Evolutionary conservation across 2,113 vertebrate species (phyloP), one percentile per base, ranked within the genome.

Genomic region (Psilopsiagon aymara): DNA sequence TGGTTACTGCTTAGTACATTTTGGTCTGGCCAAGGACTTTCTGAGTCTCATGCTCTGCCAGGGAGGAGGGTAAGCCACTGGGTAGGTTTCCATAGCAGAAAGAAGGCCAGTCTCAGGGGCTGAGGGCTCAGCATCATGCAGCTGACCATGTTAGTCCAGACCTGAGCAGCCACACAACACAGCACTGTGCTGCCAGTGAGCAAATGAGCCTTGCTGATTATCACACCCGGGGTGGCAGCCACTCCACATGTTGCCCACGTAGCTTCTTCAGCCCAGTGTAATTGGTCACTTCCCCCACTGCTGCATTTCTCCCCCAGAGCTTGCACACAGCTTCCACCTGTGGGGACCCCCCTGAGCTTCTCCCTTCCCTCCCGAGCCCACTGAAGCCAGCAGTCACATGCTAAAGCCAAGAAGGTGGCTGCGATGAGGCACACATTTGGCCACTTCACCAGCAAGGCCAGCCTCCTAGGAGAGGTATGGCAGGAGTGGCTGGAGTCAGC

Each of bases 391-490:
- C 11, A 46, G 43, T 2, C 4, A 0, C 4, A 14, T 63, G 15
- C 31, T 1, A 1, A 18, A 88, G 59, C 25, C n/a, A 23, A 46
- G 82, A 21, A 59, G 19, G 8, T 33, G 31, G 37, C 57, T 21
- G 41, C 31, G 47, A 39, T 0, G 0, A 64, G 27, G 27, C 29
- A 13, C 0, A 1, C 0, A 1, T 13, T n/a, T 1, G 0, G 41
- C 35, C 64, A 69, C 37, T 10, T 69, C 66, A 33, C 44, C 16
- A 19, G 44, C 3, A 2, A 33, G 27, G 20, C 47, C 15, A 59
- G 28, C 51, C 5, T 59, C 49, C 2, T 1, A 35, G 20, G 20
- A 52, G 17, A 53, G 23, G 51, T 4, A 17, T 0, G 1, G 35
- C 29, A 27, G 14, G 13, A 0, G 0, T 6, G 73, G 31, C 18